Evolutionary conservation across 2,797 vertebrate species (phyloP), one percentile per base, ranked within the genome.

Genomic region (Acrossocheilus wenchowensis): DNA sequence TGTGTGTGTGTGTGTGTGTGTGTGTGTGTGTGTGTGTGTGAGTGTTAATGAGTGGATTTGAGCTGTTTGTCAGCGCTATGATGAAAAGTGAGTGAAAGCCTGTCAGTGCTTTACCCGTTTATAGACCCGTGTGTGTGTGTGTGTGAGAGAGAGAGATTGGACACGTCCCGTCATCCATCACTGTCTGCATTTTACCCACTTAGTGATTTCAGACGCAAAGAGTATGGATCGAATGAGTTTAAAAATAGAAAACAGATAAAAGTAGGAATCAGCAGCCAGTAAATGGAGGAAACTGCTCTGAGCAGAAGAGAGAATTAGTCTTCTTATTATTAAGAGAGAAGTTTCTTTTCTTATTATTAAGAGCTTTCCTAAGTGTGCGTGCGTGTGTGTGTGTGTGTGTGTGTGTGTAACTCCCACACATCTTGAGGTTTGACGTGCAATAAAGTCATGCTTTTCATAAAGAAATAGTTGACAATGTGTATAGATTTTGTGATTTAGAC

Each of bases 111-210:
- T 36, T 23, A 17, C 15, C 8, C 36, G 23, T 74, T 43, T 50
- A 75, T 23, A 66, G 54, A 39, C 7, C 6, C 3, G 30, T 72
- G 66, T 82, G 81, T 52, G 66, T 52, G 66, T 30, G 68, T 72
- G 66, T 82, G 81, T 52, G 66, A 26, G 26, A 45, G 71, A 7
- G 43, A 21, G 30, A 21, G 41, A 23, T 19, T 21, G 26, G 21
- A n/a, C 36, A n/a, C n/a, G 15, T 64, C 80, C 48, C 21, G 10
- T 82, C 48, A 57, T 82, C 66, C 50, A 82, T 71, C 80, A 82
- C 5, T 82, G 66, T 72, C 48, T 12, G 34, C 5, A 6, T 71
- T 69, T 39, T 17, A 71, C 48, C 68, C 66, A 21, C 21, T 41
- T 19, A 71, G 23, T 41, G 66, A 71, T 82, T 39, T 82, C 39